phyloP scores from a whole-genome alignment of 2,888 invertebrate genomes.

The Toxonevra muliebris region DNA sequence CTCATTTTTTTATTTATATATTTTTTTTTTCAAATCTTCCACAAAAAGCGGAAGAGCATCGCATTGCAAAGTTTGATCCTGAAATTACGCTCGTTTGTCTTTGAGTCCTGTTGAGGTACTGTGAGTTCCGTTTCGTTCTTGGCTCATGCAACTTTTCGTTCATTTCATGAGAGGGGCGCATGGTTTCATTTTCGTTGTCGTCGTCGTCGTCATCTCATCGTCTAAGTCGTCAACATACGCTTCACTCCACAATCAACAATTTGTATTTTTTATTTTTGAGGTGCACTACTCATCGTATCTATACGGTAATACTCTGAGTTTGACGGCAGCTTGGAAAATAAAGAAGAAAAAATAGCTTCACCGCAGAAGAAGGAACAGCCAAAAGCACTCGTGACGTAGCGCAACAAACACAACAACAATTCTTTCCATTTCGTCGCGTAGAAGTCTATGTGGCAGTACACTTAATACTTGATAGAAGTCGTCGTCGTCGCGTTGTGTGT shows the following conservation, averaged over 20 bases:
- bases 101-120: slow-evolving; percentile 43
- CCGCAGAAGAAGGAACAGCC: background rate
- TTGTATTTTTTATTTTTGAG: background rate
- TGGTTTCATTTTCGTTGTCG: too few species aligned
- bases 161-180: too few species aligned
- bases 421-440: slow-evolving; percentile 59
- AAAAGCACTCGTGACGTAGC: slow-evolving; percentile 5
- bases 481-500: slow-evolving; percentile 37
- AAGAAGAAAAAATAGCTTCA: background rate
- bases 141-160: too few species aligned
- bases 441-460: slow-evolving; percentile 36
- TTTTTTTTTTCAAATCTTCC: slow-evolving; percentile 27
- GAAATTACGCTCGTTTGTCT: slow-evolving; percentile 51
- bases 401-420: slow-evolving; percentile 40
- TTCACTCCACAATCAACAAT: slow-evolving; percentile 46
- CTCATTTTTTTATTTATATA: slow-evolving; percentile 21
- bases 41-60: slow-evolving; percentile 37
- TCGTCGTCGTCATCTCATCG: background rate
- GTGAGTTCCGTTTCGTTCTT: slow-evolving; percentile 35
- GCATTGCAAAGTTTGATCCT: slow-evolving; percentile 46
- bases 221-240: slow-evolving; percentile 45
- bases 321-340: slow-evolving; percentile 1
- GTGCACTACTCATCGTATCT: too few species aligned
- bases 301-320: too few species aligned
- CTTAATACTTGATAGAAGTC: slow-evolving; percentile 15